Percentiles rank a stretch among this genome's conserved stretches.
Evolutionary conservation across 2,888 invertebrate genomes (phyloP).

Genomic region (Lissocephala sabroskyi): DNA sequence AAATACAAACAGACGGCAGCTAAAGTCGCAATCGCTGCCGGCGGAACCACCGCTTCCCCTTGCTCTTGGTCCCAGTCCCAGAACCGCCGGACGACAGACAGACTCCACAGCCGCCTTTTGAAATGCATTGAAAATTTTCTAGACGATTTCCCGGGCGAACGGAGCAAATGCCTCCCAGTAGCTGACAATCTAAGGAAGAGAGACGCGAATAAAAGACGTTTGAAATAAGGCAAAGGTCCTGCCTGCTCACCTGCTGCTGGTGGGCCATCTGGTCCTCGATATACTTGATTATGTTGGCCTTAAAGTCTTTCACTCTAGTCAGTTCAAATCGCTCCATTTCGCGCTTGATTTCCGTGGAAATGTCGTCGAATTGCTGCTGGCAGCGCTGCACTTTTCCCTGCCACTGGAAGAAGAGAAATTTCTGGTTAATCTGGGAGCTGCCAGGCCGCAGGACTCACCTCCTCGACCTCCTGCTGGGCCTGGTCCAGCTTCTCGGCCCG

Average conservation of each 20-base stretch:
- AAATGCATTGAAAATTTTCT: conserved; percentile 70
- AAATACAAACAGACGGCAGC: too few species aligned
- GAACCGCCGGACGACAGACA: too few species aligned
- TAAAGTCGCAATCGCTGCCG: too few species aligned
- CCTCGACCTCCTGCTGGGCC: conserved; percentile 91
- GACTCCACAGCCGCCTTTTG: conserved; percentile 32
- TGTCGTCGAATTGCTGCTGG: conserved; percentile 96
- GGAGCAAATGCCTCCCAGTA: conserved; percentile 94
- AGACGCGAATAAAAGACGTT: neutral
- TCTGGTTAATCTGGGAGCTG: too few species aligned
- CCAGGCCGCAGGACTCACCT: too few species aligned
- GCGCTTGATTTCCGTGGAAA: conserved; percentile 93
- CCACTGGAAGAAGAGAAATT: conserved; percentile 84
- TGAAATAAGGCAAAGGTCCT: neutral
- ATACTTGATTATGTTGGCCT: conserved; percentile 90
- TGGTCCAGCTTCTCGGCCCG: conserved; percentile 92
- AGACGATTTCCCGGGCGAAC: conserved; percentile 93
- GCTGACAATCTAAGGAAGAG: conserved; percentile 60
- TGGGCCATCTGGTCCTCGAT: conserved; percentile 94
- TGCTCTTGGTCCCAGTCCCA: too few species aligned
- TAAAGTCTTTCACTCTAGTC: conserved; percentile 90
- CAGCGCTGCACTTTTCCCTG: conserved; percentile 97
- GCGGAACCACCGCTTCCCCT: too few species aligned
- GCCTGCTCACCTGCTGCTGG: conserved; percentile 86
- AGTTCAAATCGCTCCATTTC: conserved; percentile 95